Evolutionary conservation across 2,113 vertebrate species (phyloP).

Genomic region (Hemiprocne comata): DNA sequence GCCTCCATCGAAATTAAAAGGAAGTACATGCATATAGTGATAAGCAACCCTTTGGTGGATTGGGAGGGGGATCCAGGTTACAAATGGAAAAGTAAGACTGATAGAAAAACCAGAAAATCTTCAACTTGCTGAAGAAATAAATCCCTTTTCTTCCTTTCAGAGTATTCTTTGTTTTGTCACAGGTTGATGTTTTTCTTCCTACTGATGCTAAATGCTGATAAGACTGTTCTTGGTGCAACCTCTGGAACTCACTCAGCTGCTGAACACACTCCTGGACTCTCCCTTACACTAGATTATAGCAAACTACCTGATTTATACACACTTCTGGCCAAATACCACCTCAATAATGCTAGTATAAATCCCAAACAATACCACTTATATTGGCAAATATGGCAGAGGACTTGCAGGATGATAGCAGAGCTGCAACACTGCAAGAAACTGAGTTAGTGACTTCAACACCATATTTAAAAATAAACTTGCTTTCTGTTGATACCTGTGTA

Average conservation of each 20-base stretch:
- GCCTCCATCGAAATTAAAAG: neutral
- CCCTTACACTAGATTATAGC: neutral
- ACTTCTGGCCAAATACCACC: neutral
- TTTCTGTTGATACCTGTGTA: neutral
- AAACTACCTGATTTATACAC: neutral
- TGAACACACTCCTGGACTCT: neutral
- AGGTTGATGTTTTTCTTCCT: neutral
- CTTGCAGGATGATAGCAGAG: neutral
- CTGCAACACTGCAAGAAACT: neutral
- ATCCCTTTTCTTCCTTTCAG: neutral
- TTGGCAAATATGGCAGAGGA: neutral
- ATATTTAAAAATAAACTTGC: neutral
- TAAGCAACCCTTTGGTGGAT: neutral
- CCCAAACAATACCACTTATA: neutral
- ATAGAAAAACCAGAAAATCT: neutral
- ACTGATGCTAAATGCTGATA: neutral
- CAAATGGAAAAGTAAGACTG: neutral
- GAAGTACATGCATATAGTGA: neutral
- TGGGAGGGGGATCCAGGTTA: neutral
- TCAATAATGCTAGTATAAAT: neutral
- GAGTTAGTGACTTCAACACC: neutral
- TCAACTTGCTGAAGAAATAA: neutral
- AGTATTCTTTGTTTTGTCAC: neutral
- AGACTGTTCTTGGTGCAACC: neutral
- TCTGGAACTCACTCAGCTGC: neutral